Conservation (phyloP, 2,113 vertebrate genomes). For the Nothobranchius furzeri region DNA sequence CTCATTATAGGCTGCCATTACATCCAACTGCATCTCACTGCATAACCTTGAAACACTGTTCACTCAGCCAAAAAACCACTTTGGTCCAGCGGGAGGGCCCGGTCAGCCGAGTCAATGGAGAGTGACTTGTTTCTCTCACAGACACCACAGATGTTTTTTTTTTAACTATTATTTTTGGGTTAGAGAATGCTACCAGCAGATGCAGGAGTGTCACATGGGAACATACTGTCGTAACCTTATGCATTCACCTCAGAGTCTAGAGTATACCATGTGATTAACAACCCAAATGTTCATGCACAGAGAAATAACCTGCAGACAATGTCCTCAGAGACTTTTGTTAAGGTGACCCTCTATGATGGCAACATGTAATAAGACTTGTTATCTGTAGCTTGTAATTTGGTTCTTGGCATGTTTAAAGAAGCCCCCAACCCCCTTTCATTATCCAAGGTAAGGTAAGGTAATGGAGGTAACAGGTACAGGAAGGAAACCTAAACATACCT, state of each 20-base stretch:
- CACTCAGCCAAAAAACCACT: constrained; percentile 71
- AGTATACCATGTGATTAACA: too few species aligned
- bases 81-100: constrained; percentile 56
- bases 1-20: constrained; percentile 70
- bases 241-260: too few species aligned
- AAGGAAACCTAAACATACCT: too few species aligned
- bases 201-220: too few species aligned
- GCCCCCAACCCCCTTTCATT: too few species aligned
- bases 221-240: too few species aligned
- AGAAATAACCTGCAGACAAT: too few species aligned
- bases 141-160: constrained; percentile 27
- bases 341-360: neutral
- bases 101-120: constrained; percentile 66
- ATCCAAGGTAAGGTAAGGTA: too few species aligned
- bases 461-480: too few species aligned
- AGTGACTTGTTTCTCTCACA: constrained; percentile 43
- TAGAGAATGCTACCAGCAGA: neutral
- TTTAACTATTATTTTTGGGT: neutral
- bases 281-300: too few species aligned
- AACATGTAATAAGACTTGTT: neutral
- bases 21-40: constrained; percentile 62
- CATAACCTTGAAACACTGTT: constrained; percentile 75
- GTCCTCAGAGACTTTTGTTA: constrained; percentile 24
- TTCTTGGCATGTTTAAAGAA: too few species aligned
- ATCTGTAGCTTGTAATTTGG: neutral